Conservation (phyloP, 2,888 invertebrate genomes). For the Leptinotarsa juncta region DNA sequence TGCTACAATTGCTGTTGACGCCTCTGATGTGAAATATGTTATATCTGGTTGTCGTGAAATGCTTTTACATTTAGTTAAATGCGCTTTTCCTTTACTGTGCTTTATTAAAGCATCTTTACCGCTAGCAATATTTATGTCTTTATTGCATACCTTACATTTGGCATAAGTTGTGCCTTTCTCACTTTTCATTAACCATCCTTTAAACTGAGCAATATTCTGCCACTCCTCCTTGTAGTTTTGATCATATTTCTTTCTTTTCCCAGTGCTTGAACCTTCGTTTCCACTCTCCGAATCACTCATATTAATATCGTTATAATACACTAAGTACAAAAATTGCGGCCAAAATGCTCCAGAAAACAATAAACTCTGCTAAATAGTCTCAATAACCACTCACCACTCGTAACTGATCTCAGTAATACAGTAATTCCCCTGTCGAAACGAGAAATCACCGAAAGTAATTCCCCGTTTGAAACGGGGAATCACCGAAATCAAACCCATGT, state of each 20-base stretch:
- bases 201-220: neutral
- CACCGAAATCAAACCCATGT: too few relatives aligned
- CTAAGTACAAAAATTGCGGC: neutral
- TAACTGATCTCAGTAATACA: too few relatives aligned
- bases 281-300: constrained; percentile 1
- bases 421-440: too few relatives aligned
- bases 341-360: constrained; percentile 1
- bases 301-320: constrained; percentile 1
- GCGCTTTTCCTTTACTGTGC: constrained; percentile 1
- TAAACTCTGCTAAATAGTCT: constrained; percentile 1
- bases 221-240: neutral
- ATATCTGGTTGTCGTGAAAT: constrained; percentile 1
- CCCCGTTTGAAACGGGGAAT: too few relatives aligned
- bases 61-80: constrained; percentile 1
- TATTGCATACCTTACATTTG: neutral
- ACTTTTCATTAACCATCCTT: neutral
- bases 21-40: constrained; percentile 1
- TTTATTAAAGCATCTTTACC: neutral
- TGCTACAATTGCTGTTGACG: neutral
- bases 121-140: neutral
- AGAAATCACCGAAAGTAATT: too few relatives aligned
- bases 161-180: constrained; percentile 1
- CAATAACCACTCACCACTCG: neutral
- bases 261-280: neutral
- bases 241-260: constrained; percentile 1